Evolutionary conservation across 2,797 vertebrate genomes (phyloP), one percentile per base, ranked within the genome.

Genomic region (Erithacus rubecula): DNA sequence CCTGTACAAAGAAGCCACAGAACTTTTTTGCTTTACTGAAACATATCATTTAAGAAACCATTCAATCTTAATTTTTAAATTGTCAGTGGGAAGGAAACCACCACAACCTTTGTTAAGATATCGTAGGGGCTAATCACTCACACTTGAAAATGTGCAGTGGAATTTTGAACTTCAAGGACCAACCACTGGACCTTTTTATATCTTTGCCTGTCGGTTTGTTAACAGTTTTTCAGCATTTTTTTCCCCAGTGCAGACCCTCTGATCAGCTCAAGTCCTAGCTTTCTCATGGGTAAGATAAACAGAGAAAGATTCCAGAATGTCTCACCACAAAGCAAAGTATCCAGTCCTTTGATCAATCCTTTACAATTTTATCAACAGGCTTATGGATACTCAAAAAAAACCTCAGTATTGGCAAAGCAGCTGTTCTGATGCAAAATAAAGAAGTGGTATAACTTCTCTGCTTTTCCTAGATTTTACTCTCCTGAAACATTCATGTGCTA

Each of bases 81-180:
- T 90, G 58, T 52, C 59, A 75, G 89, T 0, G 76, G 93, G 83
- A 94, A 92, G 72, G 29, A 94, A 95, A 94, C 90, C 90, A 93
- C 93, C 51, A 63, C 85, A 95, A 93, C 76, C 53, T 94, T 93
- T 94, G 82, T 88, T 91, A 91, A 88, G 90, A 88, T 91, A 95
- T 90, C 85, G 59, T 10, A 82, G 47, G 27, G 72, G 26, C 83
- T 95, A 94, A 94, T 95, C 72, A 78, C 52, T 91, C 72, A 91
- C 65, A 69, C 79, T 52, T 94, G 72, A 96, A 96, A 94, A 90
- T 89, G 85, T 86, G 62, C 72, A 86, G 34, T 76, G 90, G 90
- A 94, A 96, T 94, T 96, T 41, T 90, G 69, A 95, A 94, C 85
- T 93, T 94, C 93, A 94, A 94, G 93, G 90, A 95, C 58, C 80